Base-by-base conservation (phyloP, 2,113 vertebrate species). In the Columba livia region DNA sequence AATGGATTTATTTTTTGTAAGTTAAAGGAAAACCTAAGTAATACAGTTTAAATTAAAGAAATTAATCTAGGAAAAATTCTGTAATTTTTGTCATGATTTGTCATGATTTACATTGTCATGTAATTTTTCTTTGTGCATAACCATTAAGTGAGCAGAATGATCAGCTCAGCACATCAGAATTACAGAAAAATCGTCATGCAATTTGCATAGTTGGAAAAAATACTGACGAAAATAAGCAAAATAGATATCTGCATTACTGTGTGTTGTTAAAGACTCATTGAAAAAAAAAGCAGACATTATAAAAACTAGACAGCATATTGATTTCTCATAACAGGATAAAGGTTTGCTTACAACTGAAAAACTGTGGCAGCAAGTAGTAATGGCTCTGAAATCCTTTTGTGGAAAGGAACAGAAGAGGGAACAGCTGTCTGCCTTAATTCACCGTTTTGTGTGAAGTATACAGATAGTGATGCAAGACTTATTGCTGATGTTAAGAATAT, bases 301-400 rank as follows among this genome's bases (percentile, higher is more conserved):
- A 91, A 93, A 88, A 70, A 48, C 69, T 93, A 53, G 56, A 79
- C 50, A 28, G 77, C 60, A 50, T 88, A 91, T 80, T 97, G 92
- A 92, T 89, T 95, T 96, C 97, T 95, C 75, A 90, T 96, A 93
- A 85, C 75, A 83, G 80, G 25, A 34, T 95, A 96, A 92, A 96
- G 48, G 36, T 90, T 97, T 94, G 26, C 61, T 91, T 88, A 53
- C 56, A 81, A 31, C 58, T 97, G 70, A 84, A 90, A 97, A 89
- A 58, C 82, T 61, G 61, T 84, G 38, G 29, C 51, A 84, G 38
- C 36, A 44, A 90, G 67, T 87, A 92, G 34, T 79, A 56, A 58
- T 89, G 42, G 79, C 94, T 91, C n/a, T 47, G 48, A 96, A 80
- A 93, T 87, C 38, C 8, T 72, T 93, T 93, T 94, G 61, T 80